A percentile compares a stretch with the other conserved stretches of the same genome.
These are phyloP conservation scores for Wasmannia auropunctata DNA, from an alignment of 1,140 invertebrate genomes.

Conservation along the genomic window DNA sequence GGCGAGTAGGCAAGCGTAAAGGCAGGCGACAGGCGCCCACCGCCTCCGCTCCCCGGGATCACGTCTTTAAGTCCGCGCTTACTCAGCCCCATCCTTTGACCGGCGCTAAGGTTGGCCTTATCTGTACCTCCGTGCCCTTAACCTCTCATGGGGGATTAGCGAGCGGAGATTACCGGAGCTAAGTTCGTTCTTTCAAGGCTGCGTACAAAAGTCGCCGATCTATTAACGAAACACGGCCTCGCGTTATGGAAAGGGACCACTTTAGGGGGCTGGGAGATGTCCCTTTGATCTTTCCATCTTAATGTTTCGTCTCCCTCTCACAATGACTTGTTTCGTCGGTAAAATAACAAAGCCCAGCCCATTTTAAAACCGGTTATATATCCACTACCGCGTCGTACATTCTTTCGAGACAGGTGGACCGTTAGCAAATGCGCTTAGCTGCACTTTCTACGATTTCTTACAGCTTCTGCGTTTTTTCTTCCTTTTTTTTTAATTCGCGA, in stretches of 20 bases:
- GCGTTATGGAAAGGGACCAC: too few relatives aligned
- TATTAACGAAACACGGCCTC: background rate
- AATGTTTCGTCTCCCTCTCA: background rate
- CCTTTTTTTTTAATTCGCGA: background rate
- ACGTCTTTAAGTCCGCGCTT: constrained; percentile 47
- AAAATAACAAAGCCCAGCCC: constrained; percentile 30
- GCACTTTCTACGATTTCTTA: constrained; percentile 18
- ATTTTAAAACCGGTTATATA: constrained; percentile 42
- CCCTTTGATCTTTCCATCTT: background rate
- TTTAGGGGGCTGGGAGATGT: background rate
- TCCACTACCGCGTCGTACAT: background rate
- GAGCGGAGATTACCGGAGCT: background rate
- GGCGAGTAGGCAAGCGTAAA: constrained; percentile 65
- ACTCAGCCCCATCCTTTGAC: constrained; percentile 3
- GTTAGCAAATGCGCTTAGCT: background rate
- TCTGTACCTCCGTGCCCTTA: constrained; percentile 54
- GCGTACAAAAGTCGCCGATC: background rate
- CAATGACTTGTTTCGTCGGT: background rate
- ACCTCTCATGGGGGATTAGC: constrained; percentile 9
- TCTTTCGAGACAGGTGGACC: constrained; percentile 28
- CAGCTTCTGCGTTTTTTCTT: background rate
- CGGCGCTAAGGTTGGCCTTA: constrained; percentile 61
- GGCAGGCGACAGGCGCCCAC: constrained; percentile 71
- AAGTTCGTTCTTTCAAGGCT: constrained; percentile 33
- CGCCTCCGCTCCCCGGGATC: constrained; percentile 21